phyloP scores from a whole-genome alignment of 2,797 vertebrate genomes.

The Nyctibius grandis region DNA sequence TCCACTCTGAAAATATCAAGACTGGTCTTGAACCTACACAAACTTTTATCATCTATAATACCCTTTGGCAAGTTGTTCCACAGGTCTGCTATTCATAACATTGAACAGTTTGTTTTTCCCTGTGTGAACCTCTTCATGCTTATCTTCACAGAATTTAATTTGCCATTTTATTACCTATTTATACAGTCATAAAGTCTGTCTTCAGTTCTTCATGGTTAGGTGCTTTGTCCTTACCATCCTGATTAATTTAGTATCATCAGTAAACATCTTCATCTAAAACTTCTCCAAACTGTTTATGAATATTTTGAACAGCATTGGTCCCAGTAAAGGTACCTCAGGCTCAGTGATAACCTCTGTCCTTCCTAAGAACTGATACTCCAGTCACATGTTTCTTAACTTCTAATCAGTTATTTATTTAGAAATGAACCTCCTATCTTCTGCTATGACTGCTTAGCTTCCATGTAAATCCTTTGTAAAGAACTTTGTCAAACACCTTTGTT shows the following conservation, averaged over 20 bases:
- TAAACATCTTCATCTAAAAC: not conserved
- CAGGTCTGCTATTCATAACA: not conserved
- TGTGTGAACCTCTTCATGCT: not conserved
- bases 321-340: not conserved
- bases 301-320: not conserved
- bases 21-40: not conserved
- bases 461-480: not conserved
- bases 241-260: not conserved
- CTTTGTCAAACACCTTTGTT: not conserved
- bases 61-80: not conserved
- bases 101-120: not conserved
- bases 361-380: not conserved
- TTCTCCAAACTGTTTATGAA: not conserved
- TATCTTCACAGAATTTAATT: conserved; percentile 37
- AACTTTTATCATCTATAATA: not conserved
- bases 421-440: not conserved
- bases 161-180: conserved; percentile 49
- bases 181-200: conserved; percentile 30
- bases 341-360: not conserved
- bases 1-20: not conserved
- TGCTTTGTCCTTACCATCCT: conserved; percentile 25
- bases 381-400: not conserved
- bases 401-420: not conserved
- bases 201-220: conserved; percentile 40
- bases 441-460: not conserved